Percentiles rank a stretch among this genome's conserved stretches.
Evolutionary conservation across 1,140 invertebrate genomes (phyloP).

Genomic region (Hestina assimilis): DNA sequence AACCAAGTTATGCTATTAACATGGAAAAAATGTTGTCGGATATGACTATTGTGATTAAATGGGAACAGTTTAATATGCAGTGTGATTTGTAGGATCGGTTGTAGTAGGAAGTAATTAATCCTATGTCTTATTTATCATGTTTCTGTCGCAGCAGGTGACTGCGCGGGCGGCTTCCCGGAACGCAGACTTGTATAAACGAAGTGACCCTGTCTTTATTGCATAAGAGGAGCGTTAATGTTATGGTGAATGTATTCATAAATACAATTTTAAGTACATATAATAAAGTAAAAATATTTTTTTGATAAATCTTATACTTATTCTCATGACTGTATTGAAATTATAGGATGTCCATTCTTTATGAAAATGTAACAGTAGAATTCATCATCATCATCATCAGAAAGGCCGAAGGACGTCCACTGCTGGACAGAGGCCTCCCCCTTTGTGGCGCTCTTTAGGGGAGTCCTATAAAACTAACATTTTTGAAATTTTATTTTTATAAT

Average conservation of each 20-base stretch:
- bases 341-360: too few relatives aligned
- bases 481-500: too few relatives aligned
- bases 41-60: constrained; percentile 55
- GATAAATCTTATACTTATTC: too few relatives aligned
- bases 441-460: too few relatives aligned
- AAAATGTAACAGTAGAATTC: too few relatives aligned
- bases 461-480: too few relatives aligned
- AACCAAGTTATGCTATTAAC: constrained; percentile 31
- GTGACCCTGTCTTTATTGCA: constrained; percentile 9
- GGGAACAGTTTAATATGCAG: constrained; percentile 51
- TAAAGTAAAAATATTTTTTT: too few relatives aligned
- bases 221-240: constrained; percentile 12
- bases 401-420: too few relatives aligned
- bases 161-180: constrained; percentile 57
- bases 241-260: not conserved
- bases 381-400: too few relatives aligned
- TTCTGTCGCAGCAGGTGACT: constrained; percentile 64
- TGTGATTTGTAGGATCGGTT: constrained; percentile 54
- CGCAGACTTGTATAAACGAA: constrained; percentile 22
- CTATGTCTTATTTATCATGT: constrained; percentile 66
- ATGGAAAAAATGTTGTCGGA: constrained; percentile 36
- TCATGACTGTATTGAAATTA: too few relatives aligned
- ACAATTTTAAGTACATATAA: too few relatives aligned
- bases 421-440: too few relatives aligned
- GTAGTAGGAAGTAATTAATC: constrained; percentile 70